phyloP scores from a whole-genome alignment of 2,113 vertebrate species.

The Eleginops maclovinus region DNA sequence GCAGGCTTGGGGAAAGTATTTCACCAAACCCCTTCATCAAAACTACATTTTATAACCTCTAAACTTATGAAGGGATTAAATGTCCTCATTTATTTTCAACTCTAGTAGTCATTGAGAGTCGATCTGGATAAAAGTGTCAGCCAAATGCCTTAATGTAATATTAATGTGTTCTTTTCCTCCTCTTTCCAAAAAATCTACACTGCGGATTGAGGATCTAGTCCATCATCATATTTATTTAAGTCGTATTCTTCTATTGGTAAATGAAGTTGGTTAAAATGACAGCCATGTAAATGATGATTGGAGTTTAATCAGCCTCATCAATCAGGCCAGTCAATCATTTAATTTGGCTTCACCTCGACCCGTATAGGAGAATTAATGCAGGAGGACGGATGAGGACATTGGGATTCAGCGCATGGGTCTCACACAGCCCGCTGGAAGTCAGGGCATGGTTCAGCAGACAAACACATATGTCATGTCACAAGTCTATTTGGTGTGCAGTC shows the following conservation, averaged over 20 bases:
- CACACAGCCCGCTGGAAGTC: conserved; percentile 38
- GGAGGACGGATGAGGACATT: conserved; percentile 39
- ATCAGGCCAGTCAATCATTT: conserved; percentile 64
- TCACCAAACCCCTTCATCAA: conserved; percentile 56
- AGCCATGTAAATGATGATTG: conserved; percentile 61
- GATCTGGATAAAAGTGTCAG: conserved; percentile 70
- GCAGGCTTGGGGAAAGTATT: conserved; percentile 55
- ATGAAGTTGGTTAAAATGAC: conserved; percentile 53
- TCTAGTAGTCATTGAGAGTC: conserved; percentile 55
- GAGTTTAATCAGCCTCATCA: conserved; percentile 69
- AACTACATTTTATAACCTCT: conserved; percentile 54
- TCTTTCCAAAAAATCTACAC: conserved; percentile 6
- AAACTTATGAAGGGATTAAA: conserved; percentile 65
- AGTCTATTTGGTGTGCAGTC: conserved; percentile 69
- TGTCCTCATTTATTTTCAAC: conserved; percentile 57
- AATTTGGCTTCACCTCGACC: conserved; percentile 35
- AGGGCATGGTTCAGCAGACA: conserved; percentile 64
- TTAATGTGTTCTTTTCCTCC: conserved; percentile 61
- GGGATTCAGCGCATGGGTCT: conserved; percentile 62
- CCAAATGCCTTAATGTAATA: conserved; percentile 61
- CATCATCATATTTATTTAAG: conserved; percentile 55
- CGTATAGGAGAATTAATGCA: conserved; percentile 38
- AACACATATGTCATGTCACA: conserved; percentile 72
- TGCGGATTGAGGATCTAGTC: conserved; percentile 34
- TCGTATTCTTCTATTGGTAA: conserved; percentile 57